Conservation (phyloP, 53 echinoderm and acorn worm species). For the Mesocentrotus franciscanus region DNA sequence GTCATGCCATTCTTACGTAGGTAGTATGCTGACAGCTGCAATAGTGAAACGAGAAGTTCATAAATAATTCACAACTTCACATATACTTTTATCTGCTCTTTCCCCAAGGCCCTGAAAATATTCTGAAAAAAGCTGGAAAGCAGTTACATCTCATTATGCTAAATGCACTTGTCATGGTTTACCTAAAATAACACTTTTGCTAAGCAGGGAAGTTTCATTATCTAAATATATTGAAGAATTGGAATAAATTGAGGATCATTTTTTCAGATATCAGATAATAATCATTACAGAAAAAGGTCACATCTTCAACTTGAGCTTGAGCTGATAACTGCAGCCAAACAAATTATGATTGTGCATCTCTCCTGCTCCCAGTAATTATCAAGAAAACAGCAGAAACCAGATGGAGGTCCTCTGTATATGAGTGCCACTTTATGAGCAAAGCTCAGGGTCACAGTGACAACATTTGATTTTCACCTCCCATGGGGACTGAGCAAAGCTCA, state of each 20-base stretch:
- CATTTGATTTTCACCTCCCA: neutral
- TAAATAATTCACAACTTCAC: neutral
- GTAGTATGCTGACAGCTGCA: conserved; percentile 91
- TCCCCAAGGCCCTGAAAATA: too few species aligned
- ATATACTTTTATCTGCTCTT: neutral
- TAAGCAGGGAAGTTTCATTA: neutral
- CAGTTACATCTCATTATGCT: too few species aligned
- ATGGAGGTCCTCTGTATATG: too few species aligned
- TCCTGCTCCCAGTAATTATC: too few species aligned
- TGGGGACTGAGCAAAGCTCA: neutral
- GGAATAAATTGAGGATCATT: neutral
- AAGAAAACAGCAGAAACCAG: too few species aligned
- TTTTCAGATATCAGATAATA: neutral
- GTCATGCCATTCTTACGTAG: conserved; percentile 93
- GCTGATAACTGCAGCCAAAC: too few species aligned
- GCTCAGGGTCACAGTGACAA: too few species aligned
- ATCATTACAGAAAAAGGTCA: neutral
- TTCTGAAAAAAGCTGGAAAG: too few species aligned
- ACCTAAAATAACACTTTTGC: neutral
- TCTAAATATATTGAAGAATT: neutral
- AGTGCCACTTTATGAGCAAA: too few species aligned
- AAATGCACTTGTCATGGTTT: too few species aligned
- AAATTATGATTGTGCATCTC: too few species aligned
- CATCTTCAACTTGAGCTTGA: too few species aligned
- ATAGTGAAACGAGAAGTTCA: neutral